Evolutionary conservation across 2,113 vertebrate species (phyloP).

Genomic region (Prietella phreatophila): DNA sequence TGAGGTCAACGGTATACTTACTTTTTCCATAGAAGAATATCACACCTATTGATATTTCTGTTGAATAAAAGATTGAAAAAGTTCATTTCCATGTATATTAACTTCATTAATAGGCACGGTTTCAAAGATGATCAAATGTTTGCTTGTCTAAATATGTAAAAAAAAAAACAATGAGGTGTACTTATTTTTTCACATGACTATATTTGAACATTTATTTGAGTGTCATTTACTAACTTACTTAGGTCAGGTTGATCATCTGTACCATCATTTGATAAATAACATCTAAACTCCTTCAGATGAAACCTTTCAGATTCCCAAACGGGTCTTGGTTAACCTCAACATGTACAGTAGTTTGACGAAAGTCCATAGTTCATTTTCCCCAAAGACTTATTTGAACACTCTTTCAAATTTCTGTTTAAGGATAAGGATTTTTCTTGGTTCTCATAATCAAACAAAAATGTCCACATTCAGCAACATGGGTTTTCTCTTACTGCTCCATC

Average conservation of each 20-base stretch:
- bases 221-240: neutral
- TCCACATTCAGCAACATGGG: neutral
- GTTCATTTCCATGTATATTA: too few relatives aligned
- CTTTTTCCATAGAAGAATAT: too few relatives aligned
- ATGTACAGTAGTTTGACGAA: conserved; percentile 45
- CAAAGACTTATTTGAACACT: conserved; percentile 34
- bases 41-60: too few relatives aligned
- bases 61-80: too few relatives aligned
- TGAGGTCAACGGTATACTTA: too few relatives aligned
- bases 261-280: conserved; percentile 39
- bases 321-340: conserved; percentile 46
- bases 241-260: conserved; percentile 30
- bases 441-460: neutral
- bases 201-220: conserved; percentile 47
- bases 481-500: conserved; percentile 72
- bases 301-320: conserved; percentile 58
- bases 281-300: conserved; percentile 58
- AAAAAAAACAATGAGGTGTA: too few relatives aligned
- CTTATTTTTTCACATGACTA: too few relatives aligned
- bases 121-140: too few relatives aligned
- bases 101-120: too few relatives aligned
- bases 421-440: conserved; percentile 48
- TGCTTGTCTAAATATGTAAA: too few relatives aligned
- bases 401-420: conserved; percentile 52
- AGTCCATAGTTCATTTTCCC: conserved; percentile 56